Evolutionary conservation across 1,140 invertebrate species (phyloP), one percentile per base, ranked within the genome.

Genomic region (Ostrea denselamellosa): DNA sequence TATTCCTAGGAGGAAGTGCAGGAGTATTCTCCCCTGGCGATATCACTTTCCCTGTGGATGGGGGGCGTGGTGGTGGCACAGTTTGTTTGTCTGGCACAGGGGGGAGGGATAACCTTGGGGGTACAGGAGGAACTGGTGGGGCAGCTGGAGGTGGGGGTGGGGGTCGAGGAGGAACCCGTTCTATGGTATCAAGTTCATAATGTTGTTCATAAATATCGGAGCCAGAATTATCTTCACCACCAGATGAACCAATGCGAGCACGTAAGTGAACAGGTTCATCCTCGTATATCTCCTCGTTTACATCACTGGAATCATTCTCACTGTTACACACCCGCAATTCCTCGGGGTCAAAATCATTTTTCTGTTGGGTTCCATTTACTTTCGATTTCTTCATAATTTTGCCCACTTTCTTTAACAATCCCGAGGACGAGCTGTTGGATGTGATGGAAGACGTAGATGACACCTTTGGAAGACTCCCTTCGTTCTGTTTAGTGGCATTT

Each of bases 1-100:
- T 85, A 14, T 85, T 85, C 83, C 83, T 56, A 25, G 83, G 83
- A 19, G 83, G 83, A 14, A 85, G 25, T 44, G 56, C 83, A 58
- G 83, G 83, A 10, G 82, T 83, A 53, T 83, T 44, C 8, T 83
- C 82, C 44, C 44, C 44, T 19, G 82, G 82, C 2, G 82, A 53
- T 10, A 28, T 77, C 10, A 77, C 10, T 34, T n/a, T 54, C n/a
- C 44, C 44, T n/a, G 82, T 52, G n/a, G 82, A 53, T 77, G 68
- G 68, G 68, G 25, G 68, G 51, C 44, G 44, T 22, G 82, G 82
- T 0, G 82, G 82, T 28, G 68, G 68, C 12, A 28, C 68, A 34
- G 34, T 25, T 44, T 44, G 34, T 77, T 77, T 77, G 12, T 77
- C 68, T 83, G 82, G 82, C 44, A 54, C 44, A 17, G 52, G 44